Percentiles rank a stretch among this genome's conserved stretches.
Evolutionary conservation across 2,113 vertebrate genomes (phyloP).

Genomic region (Pelmatolapia mariae): DNA sequence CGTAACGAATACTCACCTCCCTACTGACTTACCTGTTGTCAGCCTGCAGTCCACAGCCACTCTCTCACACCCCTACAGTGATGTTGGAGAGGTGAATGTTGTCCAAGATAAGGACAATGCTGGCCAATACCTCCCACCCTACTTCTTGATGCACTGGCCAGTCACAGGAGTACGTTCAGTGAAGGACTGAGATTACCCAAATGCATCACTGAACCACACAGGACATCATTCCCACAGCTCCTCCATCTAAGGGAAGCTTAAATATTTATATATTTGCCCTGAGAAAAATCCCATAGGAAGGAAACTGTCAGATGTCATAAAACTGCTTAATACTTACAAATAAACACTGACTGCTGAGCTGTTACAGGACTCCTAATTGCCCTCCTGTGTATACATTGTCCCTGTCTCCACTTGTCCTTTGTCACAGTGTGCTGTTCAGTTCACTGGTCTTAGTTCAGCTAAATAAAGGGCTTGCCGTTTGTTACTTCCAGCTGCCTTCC

Average conservation of each 20-base stretch:
- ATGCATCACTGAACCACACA: no score
- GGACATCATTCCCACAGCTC: not conserved
- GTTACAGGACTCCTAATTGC: not conserved
- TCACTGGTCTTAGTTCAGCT: not conserved
- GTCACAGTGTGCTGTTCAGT: fast-evolving
- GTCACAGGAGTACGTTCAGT: no score
- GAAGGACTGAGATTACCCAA: no score
- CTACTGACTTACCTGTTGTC: no score
- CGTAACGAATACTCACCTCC: no score
- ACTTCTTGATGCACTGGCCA: no score
- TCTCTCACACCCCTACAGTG: no score
- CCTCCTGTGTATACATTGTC: not conserved
- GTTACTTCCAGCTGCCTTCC: not conserved
- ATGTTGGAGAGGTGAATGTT: no score
- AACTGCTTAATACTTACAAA: not conserved
- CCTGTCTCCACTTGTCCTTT: not conserved
- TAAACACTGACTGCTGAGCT: not conserved
- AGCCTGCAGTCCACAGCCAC: no score
- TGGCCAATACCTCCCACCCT: no score
- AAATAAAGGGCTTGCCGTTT: not conserved
- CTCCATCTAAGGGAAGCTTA: not conserved
- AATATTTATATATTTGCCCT: not conserved
- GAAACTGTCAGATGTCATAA: not conserved
- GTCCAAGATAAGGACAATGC: no score
- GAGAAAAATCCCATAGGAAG: not conserved